Evolutionary conservation across 92 coral and sea anemone genomes (phyloP).

Genomic region (Zoanthus sociatus): DNA sequence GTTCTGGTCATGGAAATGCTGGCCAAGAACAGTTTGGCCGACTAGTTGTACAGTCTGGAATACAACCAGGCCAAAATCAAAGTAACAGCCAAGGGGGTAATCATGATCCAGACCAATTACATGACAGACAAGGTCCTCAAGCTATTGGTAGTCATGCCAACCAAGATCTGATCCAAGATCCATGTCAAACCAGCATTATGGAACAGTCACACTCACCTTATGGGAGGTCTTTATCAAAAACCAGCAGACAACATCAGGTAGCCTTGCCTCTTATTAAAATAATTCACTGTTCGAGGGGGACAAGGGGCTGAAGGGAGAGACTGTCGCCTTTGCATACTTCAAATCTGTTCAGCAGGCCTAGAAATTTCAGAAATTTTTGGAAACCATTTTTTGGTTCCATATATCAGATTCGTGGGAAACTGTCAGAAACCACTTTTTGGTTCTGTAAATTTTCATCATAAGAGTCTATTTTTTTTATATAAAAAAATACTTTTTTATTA

Average conservation of each 20-base stretch:
- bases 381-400: too few species aligned
- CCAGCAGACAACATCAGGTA: constrained; percentile 36
- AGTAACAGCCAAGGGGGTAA: constrained; percentile 1
- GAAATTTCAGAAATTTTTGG: too few species aligned
- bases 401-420: too few species aligned
- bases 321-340: too few species aligned
- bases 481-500: too few species aligned
- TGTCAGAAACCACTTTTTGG: too few species aligned
- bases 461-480: too few species aligned
- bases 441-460: too few species aligned
- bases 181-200: background rate
- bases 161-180: constrained; percentile 7
- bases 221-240: background rate
- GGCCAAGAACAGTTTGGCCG: constrained; percentile 26
- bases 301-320: too few species aligned
- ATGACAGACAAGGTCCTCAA: background rate
- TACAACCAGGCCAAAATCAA: constrained; percentile 18
- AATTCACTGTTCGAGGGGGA: background rate
- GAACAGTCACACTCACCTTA: constrained; percentile 32
- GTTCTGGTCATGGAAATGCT: background rate
- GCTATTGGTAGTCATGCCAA: constrained; percentile 12
- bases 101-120: constrained; percentile 11
- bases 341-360: too few species aligned
- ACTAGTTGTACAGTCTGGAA: constrained; percentile 8
- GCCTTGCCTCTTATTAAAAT: background rate